phyloP scores from a whole-genome alignment of 1,140 invertebrate species.

The Nylanderia fulva region DNA sequence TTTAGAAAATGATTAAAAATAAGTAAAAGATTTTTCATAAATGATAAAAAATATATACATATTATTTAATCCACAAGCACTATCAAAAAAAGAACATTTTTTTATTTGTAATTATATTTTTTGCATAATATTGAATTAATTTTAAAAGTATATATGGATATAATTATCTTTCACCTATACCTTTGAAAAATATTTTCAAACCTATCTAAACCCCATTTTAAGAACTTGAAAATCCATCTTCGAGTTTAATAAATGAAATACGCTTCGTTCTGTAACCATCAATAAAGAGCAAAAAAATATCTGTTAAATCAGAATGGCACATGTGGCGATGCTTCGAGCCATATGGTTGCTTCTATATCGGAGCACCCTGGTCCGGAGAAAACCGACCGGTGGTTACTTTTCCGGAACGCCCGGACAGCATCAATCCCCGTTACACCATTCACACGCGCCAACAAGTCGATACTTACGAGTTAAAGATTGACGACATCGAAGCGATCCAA shows the following conservation, averaged over 20 bases:
- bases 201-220: not conserved
- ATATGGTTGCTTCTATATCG: slow-evolving; percentile 94
- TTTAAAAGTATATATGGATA: not conserved
- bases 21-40: not conserved
- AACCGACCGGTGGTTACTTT: slow-evolving; percentile 92
- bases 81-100: not conserved
- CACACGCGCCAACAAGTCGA: slow-evolving; percentile 86
- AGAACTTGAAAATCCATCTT: not conserved
- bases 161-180: not conserved
- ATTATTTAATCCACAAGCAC: not conserved
- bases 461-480: slow-evolving; percentile 88
- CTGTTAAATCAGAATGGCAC: slow-evolving; percentile 80
- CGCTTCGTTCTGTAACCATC: not conserved
- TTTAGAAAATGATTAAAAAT: not conserved
- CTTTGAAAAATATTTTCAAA: not conserved
- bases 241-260: not conserved
- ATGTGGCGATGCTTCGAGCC: slow-evolving; percentile 90
- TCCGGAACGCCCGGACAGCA: slow-evolving; percentile 88
- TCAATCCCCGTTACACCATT: slow-evolving; percentile 86
- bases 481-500: slow-evolving; percentile 88
- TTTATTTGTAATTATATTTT: not conserved
- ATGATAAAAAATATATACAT: not conserved
- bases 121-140: not conserved
- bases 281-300: not conserved
- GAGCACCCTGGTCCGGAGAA: slow-evolving; percentile 92